A percentile compares a stretch with the other conserved stretches of the same genome.
phyloP scores from a whole-genome alignment of 2,888 invertebrate species.

The Buathra laborator region DNA sequence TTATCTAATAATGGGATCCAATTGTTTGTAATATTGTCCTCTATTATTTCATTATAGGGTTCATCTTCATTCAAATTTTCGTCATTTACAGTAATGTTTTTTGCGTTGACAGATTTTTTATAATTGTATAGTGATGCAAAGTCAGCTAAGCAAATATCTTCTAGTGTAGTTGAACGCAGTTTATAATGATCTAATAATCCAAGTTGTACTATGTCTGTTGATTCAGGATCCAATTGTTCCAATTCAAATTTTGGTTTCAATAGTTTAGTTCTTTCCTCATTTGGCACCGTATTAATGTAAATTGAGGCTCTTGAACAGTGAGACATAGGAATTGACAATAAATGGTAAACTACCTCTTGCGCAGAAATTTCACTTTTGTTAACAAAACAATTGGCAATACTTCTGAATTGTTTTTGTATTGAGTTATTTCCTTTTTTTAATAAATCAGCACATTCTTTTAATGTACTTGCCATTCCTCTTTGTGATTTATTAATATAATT shows the following conservation, averaged over 20 bases:
- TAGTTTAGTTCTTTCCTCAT: conserved; percentile 31
- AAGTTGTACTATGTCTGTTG: conserved; percentile 52
- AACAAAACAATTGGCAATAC: too few species aligned
- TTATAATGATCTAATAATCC: conserved; percentile 58
- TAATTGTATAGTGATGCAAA: conserved; percentile 45
- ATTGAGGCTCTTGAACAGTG: conserved; percentile 15
- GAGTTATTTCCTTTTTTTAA: too few species aligned
- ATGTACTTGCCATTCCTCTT: too few species aligned
- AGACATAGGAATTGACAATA: conserved; percentile 29
- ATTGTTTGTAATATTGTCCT: conserved; percentile 11
- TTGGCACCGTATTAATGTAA: conserved; percentile 29
- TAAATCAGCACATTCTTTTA: too few species aligned
- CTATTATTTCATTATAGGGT: conserved; percentile 21
- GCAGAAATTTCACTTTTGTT: too few species aligned
- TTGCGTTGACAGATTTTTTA: not conserved
- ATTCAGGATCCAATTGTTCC: conserved; percentile 37
- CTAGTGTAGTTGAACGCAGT: conserved; percentile 35
- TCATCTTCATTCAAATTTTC: conserved; percentile 25
- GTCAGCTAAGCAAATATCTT: conserved; percentile 54
- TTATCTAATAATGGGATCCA: conserved; percentile 46
- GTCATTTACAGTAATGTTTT: not conserved
- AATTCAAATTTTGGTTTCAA: conserved; percentile 20
- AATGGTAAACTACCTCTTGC: too few species aligned
- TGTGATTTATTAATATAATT: too few species aligned
- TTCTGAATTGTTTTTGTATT: too few species aligned